These are phyloP conservation scores for Vanessa atalanta DNA, from an alignment of 1,140 invertebrate species.

Conservation along the genomic window DNA sequence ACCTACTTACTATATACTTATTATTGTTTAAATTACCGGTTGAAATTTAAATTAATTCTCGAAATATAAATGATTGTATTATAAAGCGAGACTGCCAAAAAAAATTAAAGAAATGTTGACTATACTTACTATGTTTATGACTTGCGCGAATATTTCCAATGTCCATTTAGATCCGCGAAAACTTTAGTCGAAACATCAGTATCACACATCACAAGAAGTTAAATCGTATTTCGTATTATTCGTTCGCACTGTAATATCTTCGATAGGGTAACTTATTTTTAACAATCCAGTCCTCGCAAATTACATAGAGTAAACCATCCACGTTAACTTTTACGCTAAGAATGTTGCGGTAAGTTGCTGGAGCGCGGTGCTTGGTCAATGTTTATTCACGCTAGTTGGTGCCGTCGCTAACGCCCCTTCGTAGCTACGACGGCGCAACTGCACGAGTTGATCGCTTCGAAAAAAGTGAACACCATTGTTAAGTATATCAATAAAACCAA, in stretches of 20 bases:
- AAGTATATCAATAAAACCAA: conserved; percentile 46
- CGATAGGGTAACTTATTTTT: conserved; percentile 57
- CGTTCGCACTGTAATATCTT: conserved; percentile 63
- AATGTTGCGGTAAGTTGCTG: conserved; percentile 77
- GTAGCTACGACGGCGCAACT: conserved; percentile 54
- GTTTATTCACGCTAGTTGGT: conserved; percentile 67
- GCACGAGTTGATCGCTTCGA: conserved; percentile 41
- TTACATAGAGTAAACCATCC: conserved; percentile 80
- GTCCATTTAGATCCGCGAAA: conserved; percentile 51
- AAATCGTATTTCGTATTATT: conserved; percentile 59
- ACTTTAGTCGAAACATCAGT: conserved; percentile 52
- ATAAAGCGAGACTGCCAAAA: neutral
- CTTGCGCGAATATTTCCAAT: conserved; percentile 55
- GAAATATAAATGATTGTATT: too few relatives aligned
- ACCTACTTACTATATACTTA: too few relatives aligned
- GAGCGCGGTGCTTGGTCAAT: conserved; percentile 66
- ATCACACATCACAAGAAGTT: conserved; percentile 51
- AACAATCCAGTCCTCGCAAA: conserved; percentile 73
- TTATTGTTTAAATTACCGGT: too few relatives aligned
- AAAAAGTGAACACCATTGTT: conserved; percentile 55
- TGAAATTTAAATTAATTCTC: too few relatives aligned
- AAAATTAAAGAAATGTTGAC: conserved; percentile 7
- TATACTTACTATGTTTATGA: conserved; percentile 65
- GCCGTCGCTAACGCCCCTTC: conserved; percentile 58
- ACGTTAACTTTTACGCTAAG: conserved; percentile 80